Percentiles rank a stretch among this genome's conserved stretches.
phyloP scores from a whole-genome alignment of 2,113 vertebrate species.

The Cyanocitta stelleri region DNA sequence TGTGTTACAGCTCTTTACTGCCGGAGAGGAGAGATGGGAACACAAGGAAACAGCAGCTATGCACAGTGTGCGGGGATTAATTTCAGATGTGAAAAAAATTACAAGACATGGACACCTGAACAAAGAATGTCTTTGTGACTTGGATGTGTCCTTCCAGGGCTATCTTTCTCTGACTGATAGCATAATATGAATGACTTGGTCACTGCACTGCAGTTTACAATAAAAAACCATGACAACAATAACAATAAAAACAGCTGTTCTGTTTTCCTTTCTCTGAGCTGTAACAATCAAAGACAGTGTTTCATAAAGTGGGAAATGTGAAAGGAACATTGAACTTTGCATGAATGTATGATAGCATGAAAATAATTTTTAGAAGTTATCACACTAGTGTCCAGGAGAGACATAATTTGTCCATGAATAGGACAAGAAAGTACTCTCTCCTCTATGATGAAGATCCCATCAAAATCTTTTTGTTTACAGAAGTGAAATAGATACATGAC shows the following conservation, averaged over 20 bases:
- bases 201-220: background rate
- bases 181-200: background rate
- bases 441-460: background rate
- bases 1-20: background rate
- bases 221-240: background rate
- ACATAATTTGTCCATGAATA: background rate
- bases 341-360: background rate
- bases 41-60: background rate
- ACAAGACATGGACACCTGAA: background rate
- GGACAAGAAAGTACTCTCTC: background rate
- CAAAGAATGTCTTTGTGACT: background rate
- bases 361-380: background rate
- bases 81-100: background rate
- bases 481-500: background rate
- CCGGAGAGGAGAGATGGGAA: background rate
- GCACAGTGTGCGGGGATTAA: background rate
- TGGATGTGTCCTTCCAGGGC: background rate
- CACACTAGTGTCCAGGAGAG: background rate
- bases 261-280: background rate
- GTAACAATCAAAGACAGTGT: background rate
- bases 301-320: background rate
- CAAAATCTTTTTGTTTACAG: background rate
- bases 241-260: background rate
- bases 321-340: background rate
- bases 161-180: background rate